These are phyloP conservation scores for Telmatochromis sp. DNA, from an alignment of 2,113 vertebrate genomes.

Conservation along the genomic window DNA sequence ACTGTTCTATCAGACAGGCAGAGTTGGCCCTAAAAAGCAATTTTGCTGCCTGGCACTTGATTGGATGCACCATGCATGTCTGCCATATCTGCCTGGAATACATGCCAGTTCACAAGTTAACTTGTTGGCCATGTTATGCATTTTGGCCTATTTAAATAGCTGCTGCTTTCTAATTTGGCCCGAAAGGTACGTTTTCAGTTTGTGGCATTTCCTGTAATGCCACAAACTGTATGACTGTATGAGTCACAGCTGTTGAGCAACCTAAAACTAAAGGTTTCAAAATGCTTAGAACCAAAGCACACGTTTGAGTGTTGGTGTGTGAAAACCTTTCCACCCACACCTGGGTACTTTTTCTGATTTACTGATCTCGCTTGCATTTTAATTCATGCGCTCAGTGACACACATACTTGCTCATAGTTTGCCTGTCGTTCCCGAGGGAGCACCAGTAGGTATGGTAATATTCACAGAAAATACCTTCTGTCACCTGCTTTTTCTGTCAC, in stretches of 20 bases:
- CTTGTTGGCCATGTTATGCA: not conserved
- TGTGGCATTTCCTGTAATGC: not conserved
- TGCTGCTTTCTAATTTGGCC: not conserved
- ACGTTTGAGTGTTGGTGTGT: not conserved
- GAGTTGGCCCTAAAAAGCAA: not conserved
- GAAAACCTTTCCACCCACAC: not conserved
- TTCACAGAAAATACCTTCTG: not conserved
- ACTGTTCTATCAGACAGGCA: not conserved
- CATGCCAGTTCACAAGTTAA: not conserved
- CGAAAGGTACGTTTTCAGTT: not conserved
- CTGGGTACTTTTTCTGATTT: not conserved
- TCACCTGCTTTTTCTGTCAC: not conserved
- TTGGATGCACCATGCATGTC: not conserved
- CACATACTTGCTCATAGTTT: not conserved
- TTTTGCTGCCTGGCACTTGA: slow-evolving; percentile 5
- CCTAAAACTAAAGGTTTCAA: not conserved
- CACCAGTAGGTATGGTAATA: not conserved
- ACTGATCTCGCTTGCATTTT: not conserved
- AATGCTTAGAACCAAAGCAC: not conserved
- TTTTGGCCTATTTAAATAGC: not conserved
- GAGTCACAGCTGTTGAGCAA: not conserved
- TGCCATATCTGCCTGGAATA: slow-evolving; percentile 8
- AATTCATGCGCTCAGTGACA: not conserved
- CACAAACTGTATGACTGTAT: not conserved
- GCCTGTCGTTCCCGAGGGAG: not conserved